Evolutionary conservation across 1,140 invertebrate species (phyloP), one percentile per base, ranked within the genome.

Genomic region (Temnothorax longispinosus): DNA sequence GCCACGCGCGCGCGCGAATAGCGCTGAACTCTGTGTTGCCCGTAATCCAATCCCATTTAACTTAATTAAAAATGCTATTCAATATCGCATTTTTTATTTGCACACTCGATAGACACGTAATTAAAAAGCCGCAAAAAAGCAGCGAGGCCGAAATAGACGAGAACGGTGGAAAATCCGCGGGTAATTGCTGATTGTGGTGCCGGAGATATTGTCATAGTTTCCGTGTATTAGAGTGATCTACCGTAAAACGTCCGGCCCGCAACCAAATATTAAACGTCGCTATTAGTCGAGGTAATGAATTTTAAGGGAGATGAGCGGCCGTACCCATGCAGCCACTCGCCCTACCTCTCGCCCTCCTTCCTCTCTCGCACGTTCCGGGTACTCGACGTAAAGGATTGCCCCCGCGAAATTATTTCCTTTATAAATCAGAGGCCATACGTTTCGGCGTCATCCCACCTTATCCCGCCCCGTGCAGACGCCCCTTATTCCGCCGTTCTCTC

Each of bases 361-460:
- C 32, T 81, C 32, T 27, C 64, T 41, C 56, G 71, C 47, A 82
- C 67, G 74, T 65, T 71, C 67, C 60, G 62, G 64, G 77, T 90
- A 86, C 75, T 80, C 89, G 89, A 88, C 86, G 62, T 92, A 91
- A 92, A 92, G 89, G 92, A 93, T 92, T 92, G 91, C 92, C 74
- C 89, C 60, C 75, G 86, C 89, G 87, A 93, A 93, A 93, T 93
- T 92, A 93, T 93, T 93, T 92, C 92, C 92, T 92, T 93, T 93
- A 93, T 93, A 93, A 93, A 93, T 93, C 92, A 93, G 91, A 91
- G 71, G 91, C 89, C 92, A 93, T 93, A 93, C 91, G 91, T 93
- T 93, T 92, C 88, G 81, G 88, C 85, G 82, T 91, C 89, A 67
- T 87, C 52, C 64, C 64, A 69, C 77, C 77, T 86, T 88, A 82